Evolutionary conservation across 2,797 vertebrate genomes (phyloP).

Genomic region (Amphiprion clarkii): DNA sequence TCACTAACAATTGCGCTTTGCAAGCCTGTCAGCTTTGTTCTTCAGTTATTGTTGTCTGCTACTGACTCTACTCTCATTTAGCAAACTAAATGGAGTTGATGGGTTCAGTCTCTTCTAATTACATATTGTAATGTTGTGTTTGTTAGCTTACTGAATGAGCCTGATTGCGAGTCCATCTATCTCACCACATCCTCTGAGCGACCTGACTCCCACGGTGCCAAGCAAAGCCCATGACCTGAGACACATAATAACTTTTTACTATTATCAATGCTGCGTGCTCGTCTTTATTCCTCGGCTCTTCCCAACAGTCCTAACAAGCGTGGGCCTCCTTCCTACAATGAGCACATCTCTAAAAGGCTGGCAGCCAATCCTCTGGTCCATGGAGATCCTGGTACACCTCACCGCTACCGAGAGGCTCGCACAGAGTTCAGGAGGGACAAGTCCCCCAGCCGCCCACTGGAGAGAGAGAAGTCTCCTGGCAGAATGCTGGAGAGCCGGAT

Average conservation of each 20-base stretch:
- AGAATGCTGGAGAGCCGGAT: conserved; percentile 92
- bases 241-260: conserved; percentile 3
- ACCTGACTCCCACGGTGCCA: conserved; percentile 37
- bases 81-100: conserved; percentile 13
- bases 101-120: conserved; percentile 16
- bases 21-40: conserved; percentile 10
- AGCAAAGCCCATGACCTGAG: conserved; percentile 32
- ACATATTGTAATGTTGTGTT: neutral
- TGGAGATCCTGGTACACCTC: conserved; percentile 95
- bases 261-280: conserved; percentile 22
- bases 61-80: conserved; percentile 2
- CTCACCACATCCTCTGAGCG: conserved; percentile 11
- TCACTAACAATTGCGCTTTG: conserved; percentile 10
- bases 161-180: conserved; percentile 8
- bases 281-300: conserved; percentile 48
- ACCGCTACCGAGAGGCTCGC: conserved; percentile 95
- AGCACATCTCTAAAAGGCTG: conserved; percentile 98
- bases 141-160: conserved; percentile 16
- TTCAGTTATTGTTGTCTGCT: neutral
- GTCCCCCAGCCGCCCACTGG: conserved; percentile 92
- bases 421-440: conserved; percentile 96
- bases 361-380: conserved; percentile 91
- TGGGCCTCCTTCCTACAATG: conserved; percentile 98
- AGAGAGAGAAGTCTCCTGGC: conserved; percentile 95
- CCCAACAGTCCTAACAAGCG: conserved; percentile 95